A percentile compares a stretch with the other conserved stretches of the same genome.
phyloP scores from a whole-genome alignment of 2,113 vertebrate genomes.

The Pluvialis apricaria region DNA sequence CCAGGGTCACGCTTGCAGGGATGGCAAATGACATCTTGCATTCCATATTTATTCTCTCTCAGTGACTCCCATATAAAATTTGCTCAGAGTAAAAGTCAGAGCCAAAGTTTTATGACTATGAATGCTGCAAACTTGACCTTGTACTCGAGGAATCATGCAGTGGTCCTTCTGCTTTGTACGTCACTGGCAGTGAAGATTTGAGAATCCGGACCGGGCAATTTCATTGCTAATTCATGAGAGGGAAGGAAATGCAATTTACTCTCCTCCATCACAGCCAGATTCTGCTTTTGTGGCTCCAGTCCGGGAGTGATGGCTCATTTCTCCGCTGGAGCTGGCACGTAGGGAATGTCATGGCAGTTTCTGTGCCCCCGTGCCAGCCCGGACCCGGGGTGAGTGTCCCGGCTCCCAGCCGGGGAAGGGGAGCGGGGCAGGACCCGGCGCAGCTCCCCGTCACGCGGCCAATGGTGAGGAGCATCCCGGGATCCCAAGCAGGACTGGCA shows the following conservation, averaged over 20 bases:
- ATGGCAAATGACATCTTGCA: background rate
- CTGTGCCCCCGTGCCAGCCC: fast-evolving
- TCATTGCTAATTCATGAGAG: background rate
- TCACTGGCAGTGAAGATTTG: background rate
- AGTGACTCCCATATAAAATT: background rate
- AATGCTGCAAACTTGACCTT: background rate
- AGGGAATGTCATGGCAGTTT: background rate
- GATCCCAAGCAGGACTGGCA: too few relatives aligned
- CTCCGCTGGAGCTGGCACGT: background rate
- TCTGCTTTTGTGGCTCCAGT: background rate
- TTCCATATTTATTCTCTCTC: background rate
- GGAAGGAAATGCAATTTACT: background rate
- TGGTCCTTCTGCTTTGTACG: background rate
- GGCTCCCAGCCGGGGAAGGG: background rate
- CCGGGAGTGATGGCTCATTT: background rate
- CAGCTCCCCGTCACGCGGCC: fast-evolving
- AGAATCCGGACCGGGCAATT: background rate
- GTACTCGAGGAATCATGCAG: background rate
- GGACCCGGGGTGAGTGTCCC: background rate
- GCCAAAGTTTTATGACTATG: background rate
- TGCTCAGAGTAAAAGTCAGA: background rate
- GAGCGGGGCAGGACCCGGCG: fast-evolving
- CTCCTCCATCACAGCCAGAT: background rate
- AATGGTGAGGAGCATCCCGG: background rate
- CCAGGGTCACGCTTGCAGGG: background rate